Conservation (phyloP, 2,888 invertebrate genomes). For the Bibio marci region DNA sequence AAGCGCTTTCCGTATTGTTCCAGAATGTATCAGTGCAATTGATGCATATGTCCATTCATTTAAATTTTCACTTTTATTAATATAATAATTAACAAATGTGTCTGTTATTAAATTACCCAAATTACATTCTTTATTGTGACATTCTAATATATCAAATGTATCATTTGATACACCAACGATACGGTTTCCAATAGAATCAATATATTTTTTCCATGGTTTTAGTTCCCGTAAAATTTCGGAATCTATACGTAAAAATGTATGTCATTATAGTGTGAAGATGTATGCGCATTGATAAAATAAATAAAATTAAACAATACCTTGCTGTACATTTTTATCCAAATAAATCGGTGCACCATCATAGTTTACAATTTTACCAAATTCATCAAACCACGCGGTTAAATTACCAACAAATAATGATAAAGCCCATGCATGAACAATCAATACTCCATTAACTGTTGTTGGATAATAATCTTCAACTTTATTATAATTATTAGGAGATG, state of each 20-base stretch:
- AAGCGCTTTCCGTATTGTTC: constrained; percentile 52
- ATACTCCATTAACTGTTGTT: constrained; percentile 37
- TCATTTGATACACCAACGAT: constrained; percentile 42
- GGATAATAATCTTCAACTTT: constrained; percentile 51
- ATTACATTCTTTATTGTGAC: constrained; percentile 48
- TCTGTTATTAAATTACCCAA: constrained; percentile 58
- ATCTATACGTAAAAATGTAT: too few species aligned
- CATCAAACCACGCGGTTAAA: constrained; percentile 52
- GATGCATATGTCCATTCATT: constrained; percentile 47
- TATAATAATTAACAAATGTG: constrained; percentile 39
- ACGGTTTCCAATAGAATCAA: constrained; percentile 35
- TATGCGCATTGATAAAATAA: too few species aligned
- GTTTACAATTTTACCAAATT: constrained; percentile 39
- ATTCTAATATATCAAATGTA: constrained; percentile 34
- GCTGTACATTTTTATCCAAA: constrained; percentile 38
- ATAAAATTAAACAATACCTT: too few species aligned
- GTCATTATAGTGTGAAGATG: too few species aligned
- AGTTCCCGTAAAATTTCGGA: constrained; percentile 38
- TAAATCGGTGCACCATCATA: constrained; percentile 60
- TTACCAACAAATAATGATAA: constrained; percentile 64
- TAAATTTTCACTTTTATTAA: constrained; percentile 25
- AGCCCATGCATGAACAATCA: constrained; percentile 57
- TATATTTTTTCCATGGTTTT: constrained; percentile 37
- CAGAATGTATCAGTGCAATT: constrained; percentile 47
- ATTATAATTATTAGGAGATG: constrained; percentile 36